A percentile compares a stretch with the other conserved stretches of the same genome.
phyloP scores from a whole-genome alignment of 1,140 invertebrate species.

The Venustaconcha ellipsiformis region DNA sequence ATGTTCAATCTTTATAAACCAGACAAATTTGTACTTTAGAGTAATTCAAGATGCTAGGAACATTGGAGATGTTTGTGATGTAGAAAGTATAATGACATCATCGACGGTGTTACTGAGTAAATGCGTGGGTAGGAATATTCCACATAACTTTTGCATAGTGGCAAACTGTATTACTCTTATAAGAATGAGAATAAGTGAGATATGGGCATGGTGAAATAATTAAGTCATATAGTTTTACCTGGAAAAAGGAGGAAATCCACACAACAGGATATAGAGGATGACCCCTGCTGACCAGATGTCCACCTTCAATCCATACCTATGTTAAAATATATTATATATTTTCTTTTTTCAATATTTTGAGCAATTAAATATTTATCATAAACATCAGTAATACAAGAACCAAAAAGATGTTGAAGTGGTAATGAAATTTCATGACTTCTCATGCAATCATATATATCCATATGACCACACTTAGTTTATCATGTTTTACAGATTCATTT shows the following conservation, averaged over 20 bases:
- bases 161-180: not conserved
- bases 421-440: too few species aligned
- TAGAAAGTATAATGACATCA: too few species aligned
- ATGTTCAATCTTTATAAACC: too few species aligned
- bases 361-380: too few species aligned
- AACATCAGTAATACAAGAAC: too few species aligned
- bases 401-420: too few species aligned
- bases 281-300: slow-evolving; percentile 99
- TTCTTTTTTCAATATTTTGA: not conserved
- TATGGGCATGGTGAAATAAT: not conserved
- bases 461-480: too few species aligned
- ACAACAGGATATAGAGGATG: slow-evolving; percentile 95
- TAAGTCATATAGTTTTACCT: slow-evolving; percentile 47
- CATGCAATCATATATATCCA: too few species aligned
- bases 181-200: not conserved
- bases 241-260: slow-evolving; percentile 90
- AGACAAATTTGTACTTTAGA: too few species aligned
- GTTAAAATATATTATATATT: slow-evolving; percentile 21
- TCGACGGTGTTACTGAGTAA: not conserved
- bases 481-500: too few species aligned
- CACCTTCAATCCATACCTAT: slow-evolving; percentile 79
- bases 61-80: too few species aligned
- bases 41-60: too few species aligned
- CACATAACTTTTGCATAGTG: not conserved
- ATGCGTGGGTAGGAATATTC: not conserved